Conservation (phyloP, 2,113 vertebrate genomes). For the Vulpes vulpes region DNA sequence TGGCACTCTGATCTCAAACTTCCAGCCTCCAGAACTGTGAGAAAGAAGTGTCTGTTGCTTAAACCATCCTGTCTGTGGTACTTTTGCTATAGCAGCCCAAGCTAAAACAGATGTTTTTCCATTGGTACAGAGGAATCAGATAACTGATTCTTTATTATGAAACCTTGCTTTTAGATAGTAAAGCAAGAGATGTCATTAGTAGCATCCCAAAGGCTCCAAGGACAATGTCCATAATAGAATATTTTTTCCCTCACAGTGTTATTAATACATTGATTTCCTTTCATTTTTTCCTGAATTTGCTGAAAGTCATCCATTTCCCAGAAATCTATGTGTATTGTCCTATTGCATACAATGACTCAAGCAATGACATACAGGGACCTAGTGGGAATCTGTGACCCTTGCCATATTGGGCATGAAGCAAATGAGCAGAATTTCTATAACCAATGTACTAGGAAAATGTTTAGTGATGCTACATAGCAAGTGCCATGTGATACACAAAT, state of each 20-base stretch:
- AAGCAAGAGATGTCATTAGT: neutral
- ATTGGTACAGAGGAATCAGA: neutral
- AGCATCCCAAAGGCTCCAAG: conserved; percentile 8
- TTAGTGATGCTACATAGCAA: neutral
- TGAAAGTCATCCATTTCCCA: neutral
- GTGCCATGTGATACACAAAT: neutral
- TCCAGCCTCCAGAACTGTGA: neutral
- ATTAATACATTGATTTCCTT: neutral
- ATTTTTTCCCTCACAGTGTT: neutral
- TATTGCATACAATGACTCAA: neutral
- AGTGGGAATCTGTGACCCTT: neutral
- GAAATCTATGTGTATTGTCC: neutral
- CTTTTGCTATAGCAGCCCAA: neutral
- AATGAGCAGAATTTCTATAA: neutral
- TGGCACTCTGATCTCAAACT: neutral
- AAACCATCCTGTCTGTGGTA: neutral
- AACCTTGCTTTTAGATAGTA: neutral
- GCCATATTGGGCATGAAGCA: neutral
- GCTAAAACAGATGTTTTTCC: neutral
- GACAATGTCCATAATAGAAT: neutral
- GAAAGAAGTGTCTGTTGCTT: neutral
- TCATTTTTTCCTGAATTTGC: conserved; percentile 29
- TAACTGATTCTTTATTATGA: neutral
- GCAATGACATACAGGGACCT: neutral
- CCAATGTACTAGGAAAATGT: neutral